Evolutionary conservation across 2,113 vertebrate genomes (phyloP).

Genomic region (Hiodon alosoides): DNA sequence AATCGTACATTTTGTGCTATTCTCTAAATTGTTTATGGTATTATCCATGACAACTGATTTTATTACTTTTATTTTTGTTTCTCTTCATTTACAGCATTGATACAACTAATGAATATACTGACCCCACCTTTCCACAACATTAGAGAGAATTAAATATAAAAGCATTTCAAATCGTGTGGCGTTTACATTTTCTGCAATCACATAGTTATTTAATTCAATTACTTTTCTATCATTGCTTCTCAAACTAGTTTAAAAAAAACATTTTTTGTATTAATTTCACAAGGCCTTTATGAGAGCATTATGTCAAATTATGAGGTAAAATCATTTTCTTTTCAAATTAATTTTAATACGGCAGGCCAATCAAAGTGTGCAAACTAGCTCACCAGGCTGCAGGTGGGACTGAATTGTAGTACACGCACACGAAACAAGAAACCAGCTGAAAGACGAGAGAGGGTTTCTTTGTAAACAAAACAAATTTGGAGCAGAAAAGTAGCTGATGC

Average conservation of each 20-base stretch:
- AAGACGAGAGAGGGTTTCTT: constrained; percentile 4
- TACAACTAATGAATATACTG: not conserved
- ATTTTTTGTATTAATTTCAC: not conserved
- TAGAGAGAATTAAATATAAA: not conserved
- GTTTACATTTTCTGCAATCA: not conserved
- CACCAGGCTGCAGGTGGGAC: not conserved
- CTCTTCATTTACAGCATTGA: not conserved
- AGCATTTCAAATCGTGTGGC: not conserved
- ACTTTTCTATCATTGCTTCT: not conserved
- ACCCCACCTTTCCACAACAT: constrained; percentile 2
- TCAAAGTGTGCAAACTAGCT: not conserved
- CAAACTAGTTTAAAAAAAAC: not conserved
- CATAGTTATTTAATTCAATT: not conserved
- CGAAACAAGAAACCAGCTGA: constrained; percentile 1
- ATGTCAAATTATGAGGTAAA: no score
- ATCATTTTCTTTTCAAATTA: no score
- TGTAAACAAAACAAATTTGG: constrained; percentile 22
- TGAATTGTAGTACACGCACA: constrained; percentile 1
- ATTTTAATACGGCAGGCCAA: not conserved
- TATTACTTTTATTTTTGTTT: not conserved
- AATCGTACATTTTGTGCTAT: no score
- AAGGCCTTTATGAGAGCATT: no score
- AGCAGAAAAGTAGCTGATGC: constrained; percentile 14
- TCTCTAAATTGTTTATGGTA: no score
- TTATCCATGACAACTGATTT: no score